Conservation (phyloP, 2,888 invertebrate genomes). For the Epistrophella euchroma region DNA sequence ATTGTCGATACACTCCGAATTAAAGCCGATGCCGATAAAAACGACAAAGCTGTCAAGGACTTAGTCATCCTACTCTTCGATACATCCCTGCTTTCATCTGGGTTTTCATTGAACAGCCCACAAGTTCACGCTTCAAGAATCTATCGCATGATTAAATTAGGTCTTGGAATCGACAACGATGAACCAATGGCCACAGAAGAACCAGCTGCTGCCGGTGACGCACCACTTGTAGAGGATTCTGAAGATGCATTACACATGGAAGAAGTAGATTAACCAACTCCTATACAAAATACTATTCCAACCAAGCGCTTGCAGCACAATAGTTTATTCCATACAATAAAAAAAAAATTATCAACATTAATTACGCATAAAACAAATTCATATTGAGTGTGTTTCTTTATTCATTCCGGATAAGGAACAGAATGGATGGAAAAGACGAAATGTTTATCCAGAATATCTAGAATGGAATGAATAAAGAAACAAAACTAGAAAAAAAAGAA, state of each 20-base stretch:
- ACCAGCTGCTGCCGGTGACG: conserved; percentile 88
- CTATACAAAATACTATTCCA: conserved; percentile 11
- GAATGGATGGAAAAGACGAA: no score
- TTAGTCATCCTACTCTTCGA: conserved; percentile 97
- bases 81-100: conserved; percentile 97
- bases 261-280: conserved; percentile 96
- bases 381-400: no score
- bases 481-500: no score
- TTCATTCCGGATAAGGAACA: no score
- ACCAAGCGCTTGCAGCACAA: conserved; percentile 58
- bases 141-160: conserved; percentile 99
- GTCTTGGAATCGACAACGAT: conserved; percentile 98
- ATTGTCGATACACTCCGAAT: conserved; percentile 95
- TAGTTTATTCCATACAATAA: conserved; percentile 56
- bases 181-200: conserved; percentile 91
- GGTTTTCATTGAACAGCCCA: conserved; percentile 98
- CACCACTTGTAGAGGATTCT: conserved; percentile 91
- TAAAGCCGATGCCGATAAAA: conserved; percentile 98
- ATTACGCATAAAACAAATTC: conserved; percentile 15
- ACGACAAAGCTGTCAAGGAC: conserved; percentile 99
- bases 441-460: no score
- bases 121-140: conserved; percentile 97
- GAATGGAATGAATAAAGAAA: no score
- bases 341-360: conserved; percentile 15
- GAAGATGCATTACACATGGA: conserved; percentile 99